Percentiles rank a stretch among this genome's conserved stretches.
These are phyloP conservation scores for Sesia bembeciformis DNA, from an alignment of 2,888 invertebrate species.

Conservation along the genomic window DNA sequence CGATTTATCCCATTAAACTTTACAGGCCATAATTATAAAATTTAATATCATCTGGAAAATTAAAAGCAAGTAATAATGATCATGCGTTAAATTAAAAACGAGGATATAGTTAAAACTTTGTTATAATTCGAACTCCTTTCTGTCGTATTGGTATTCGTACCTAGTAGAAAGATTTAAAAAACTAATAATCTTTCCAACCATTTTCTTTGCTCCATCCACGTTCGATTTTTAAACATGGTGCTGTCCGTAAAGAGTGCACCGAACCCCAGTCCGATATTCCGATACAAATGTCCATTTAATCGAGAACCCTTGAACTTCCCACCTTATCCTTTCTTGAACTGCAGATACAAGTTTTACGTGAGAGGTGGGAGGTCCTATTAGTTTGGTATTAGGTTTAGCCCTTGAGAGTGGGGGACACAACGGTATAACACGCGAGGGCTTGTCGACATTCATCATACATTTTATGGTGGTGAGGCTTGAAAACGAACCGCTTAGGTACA, in stretches of 20 bases:
- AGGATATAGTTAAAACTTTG: background rate
- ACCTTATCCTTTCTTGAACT: background rate
- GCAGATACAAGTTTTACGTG: conserved; percentile 12
- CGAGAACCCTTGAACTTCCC: conserved; percentile 20
- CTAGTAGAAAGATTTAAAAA: no score
- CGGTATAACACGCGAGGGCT: conserved; percentile 64
- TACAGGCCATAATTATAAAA: no score
- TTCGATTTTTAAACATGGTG: conserved; percentile 65
- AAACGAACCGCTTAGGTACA: conserved; percentile 59
- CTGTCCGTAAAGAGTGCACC: conserved; percentile 42
- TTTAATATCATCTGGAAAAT: no score
- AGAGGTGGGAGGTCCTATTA: conserved; percentile 31
- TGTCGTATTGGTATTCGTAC: conserved; percentile 50
- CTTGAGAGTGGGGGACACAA: conserved; percentile 60
- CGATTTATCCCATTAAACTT: background rate
- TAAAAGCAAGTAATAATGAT: no score
- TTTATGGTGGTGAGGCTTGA: conserved; percentile 56
- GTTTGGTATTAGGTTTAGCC: conserved; percentile 47
- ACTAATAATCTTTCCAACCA: no score
- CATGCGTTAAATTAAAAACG: no score
- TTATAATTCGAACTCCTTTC: conserved; percentile 11
- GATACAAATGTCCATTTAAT: conserved; percentile 41
- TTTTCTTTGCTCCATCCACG: conserved; percentile 31
- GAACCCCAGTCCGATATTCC: conserved; percentile 54
- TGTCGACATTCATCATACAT: conserved; percentile 67